Base-by-base conservation (phyloP, 1,140 invertebrate genomes). In the Brachionus manjavacas region DNA sequence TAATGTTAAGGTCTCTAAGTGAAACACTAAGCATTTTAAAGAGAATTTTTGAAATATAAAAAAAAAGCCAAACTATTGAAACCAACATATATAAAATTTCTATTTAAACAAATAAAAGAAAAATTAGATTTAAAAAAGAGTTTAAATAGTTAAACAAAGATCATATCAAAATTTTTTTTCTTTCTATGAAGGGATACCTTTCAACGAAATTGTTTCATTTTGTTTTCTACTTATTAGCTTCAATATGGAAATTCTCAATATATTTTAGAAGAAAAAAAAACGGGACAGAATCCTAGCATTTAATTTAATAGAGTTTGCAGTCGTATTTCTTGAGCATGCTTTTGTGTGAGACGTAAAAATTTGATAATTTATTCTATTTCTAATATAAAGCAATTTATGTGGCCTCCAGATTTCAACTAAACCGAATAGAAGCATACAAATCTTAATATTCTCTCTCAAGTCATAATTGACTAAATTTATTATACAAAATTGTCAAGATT, bases 141-240 rank as follows among this genome's bases (percentile, higher is more conserved):
- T 72, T 72, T 72, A 72, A 72, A 39, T 72, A 72, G 68, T 72
- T 41, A 72, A 72, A 72, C 68, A 72, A 41, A 72, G 68, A 72
- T 72, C 68, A 72, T 72, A 72, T 72, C 31, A 72, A 72, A 72
- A 68, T 31, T 31, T 68, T 20, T 35, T 70, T 72, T 39, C 12
- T 72, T 72, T 39, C 23, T 46, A 39, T 39, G 39, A 3, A 72
- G 31, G 68, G 68, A 39, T 39, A n/a, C 68, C 68, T 14, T 72
- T 41, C 11, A 72, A 72, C n/a, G 3, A 16, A 39, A 41, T 41
- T 72, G 31, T 41, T 72, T 72, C 68, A 11, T 43, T 39, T 70
- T 70, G 66, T 70, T 70, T 28, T 35, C 20, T 41, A 1, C 35
- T 16, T 72, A 72, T 60, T 60, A 41, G 28, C 14, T 41, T 20